Conservation (phyloP, 2,888 invertebrate species). For the Sinopyrophorus schimmeli region DNA sequence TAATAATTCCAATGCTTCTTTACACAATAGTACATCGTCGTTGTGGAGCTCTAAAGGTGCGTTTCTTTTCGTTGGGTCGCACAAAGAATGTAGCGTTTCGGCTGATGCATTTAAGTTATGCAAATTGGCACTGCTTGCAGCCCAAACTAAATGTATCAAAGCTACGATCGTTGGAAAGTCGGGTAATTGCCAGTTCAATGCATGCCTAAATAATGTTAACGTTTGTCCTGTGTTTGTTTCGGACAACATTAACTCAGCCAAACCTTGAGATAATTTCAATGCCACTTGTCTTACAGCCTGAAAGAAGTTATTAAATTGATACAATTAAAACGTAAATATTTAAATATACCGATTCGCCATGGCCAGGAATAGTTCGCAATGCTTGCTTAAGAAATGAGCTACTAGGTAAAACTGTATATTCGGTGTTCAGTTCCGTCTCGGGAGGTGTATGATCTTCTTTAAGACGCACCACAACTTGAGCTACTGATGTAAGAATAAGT, state of each 20-base stretch:
- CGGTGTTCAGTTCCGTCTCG: slow-evolving; percentile 48
- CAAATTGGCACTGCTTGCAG: slow-evolving; percentile 72
- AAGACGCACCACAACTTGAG: slow-evolving; percentile 69
- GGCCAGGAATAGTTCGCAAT: slow-evolving; percentile 80
- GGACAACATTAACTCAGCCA: slow-evolving; percentile 66
- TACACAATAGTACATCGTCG: slow-evolving; percentile 61
- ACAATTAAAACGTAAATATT: not conserved
- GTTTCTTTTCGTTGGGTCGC: slow-evolving; percentile 64
- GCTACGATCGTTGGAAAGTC: slow-evolving; percentile 74
- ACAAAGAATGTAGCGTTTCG: slow-evolving; percentile 67
- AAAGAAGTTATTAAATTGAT: not conserved
- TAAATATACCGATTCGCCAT: slow-evolving; percentile 73
- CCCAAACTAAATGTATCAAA: slow-evolving; percentile 77
- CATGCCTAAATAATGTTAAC: slow-evolving; percentile 61
- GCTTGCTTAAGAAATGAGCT: slow-evolving; percentile 75
- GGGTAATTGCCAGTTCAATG: slow-evolving; percentile 70
- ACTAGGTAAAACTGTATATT: slow-evolving; percentile 52
- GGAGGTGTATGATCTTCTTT: slow-evolving; percentile 54
- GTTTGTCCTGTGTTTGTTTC: slow-evolving; percentile 50
- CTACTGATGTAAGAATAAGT: slow-evolving; percentile 83
- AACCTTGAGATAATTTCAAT: slow-evolving; percentile 76
- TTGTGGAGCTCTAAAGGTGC: slow-evolving; percentile 58
- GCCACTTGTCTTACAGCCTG: slow-evolving; percentile 74
- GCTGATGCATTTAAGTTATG: slow-evolving; percentile 62
- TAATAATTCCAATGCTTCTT: slow-evolving; percentile 90